phyloP scores from a whole-genome alignment of 2,113 vertebrate genomes.

The Cacatua alba region DNA sequence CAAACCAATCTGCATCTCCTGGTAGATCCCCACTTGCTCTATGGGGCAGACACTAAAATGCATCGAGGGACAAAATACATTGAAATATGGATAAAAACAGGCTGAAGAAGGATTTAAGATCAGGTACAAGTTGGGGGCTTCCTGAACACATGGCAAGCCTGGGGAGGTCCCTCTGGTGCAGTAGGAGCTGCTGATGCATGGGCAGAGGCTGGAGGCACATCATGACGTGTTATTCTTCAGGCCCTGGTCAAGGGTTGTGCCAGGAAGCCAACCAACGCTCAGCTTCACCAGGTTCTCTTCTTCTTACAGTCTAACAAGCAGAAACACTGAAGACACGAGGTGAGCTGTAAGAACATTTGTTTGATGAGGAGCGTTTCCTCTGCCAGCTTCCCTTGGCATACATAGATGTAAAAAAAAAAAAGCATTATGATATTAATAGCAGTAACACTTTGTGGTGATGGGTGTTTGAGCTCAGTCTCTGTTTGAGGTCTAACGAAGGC shows the following conservation, averaged over 20 bases:
- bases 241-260: neutral
- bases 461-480: neutral
- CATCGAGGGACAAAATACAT: fast-evolving
- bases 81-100: fast-evolving
- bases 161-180: neutral
- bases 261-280: neutral
- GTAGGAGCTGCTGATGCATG: neutral
- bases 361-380: neutral
- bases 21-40: fast-evolving
- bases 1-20: neutral
- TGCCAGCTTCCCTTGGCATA: neutral
- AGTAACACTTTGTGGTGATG: neutral
- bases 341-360: neutral
- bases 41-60: neutral
- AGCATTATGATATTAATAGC: constrained; percentile 19
- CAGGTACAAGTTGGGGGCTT: neutral
- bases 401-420: neutral
- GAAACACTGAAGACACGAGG: neutral
- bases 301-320: neutral
- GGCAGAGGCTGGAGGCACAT: neutral
- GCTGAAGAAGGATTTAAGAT: neutral
- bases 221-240: fast-evolving
- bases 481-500: neutral
- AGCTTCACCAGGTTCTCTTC: neutral
- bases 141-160: fast-evolving